Conservation (phyloP, 1,140 invertebrate genomes). For the Drosophila sulfurigaster region DNA sequence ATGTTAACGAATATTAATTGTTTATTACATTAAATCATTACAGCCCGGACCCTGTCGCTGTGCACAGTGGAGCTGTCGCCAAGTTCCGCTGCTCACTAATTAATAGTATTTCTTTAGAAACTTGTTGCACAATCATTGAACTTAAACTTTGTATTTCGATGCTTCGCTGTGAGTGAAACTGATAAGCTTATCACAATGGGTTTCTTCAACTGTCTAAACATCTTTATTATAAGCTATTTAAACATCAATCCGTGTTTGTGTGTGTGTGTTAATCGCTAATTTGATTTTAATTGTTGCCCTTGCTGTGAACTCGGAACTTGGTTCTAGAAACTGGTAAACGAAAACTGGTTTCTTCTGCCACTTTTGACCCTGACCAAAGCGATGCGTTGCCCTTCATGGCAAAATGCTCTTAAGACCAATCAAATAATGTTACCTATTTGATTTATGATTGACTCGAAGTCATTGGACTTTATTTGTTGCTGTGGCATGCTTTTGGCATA, state of each 20-base stretch:
- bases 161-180: not conserved
- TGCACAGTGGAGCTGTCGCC: slow-evolving; percentile 8
- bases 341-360: slow-evolving; percentile 44
- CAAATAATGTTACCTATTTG: slow-evolving; percentile 26
- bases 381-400: slow-evolving; percentile 34
- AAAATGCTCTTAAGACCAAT: slow-evolving; percentile 12
- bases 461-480: not conserved
- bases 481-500: slow-evolving; percentile 18
- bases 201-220: slow-evolving; percentile 48
- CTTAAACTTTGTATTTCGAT: slow-evolving; percentile 4
- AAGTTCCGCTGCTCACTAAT: not conserved
- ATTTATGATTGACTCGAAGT: slow-evolving; percentile 26
- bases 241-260: slow-evolving; percentile 24
- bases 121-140: slow-evolving; percentile 24
- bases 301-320: slow-evolving; percentile 46
- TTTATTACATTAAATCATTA: slow-evolving; percentile 42
- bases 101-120: slow-evolving; percentile 6
- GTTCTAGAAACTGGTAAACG: slow-evolving; percentile 16
- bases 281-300: slow-evolving; percentile 54
- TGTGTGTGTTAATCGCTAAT: slow-evolving; percentile 31
- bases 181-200: slow-evolving; percentile 46
- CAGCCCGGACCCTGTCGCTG: not conserved
- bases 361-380: slow-evolving; percentile 16
- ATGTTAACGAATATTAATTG: slow-evolving; percentile 42
- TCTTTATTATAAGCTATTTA: slow-evolving; percentile 30